These are phyloP conservation scores for Octomys mimax DNA, from an alignment of 2,797 vertebrate species.

Conservation along the genomic window DNA sequence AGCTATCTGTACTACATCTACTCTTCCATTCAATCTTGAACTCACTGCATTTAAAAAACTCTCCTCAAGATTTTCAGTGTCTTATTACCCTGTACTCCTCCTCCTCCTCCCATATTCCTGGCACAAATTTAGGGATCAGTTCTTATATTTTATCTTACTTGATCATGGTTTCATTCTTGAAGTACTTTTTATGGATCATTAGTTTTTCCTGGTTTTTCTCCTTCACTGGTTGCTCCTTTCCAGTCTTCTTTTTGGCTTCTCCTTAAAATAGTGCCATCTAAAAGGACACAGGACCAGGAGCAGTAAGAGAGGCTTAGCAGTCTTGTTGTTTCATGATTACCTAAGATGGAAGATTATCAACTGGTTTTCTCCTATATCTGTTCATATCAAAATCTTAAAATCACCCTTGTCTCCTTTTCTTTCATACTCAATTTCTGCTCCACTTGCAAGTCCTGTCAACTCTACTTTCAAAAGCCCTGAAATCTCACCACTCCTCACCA, in stretches of 20 bases:
- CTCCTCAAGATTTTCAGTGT: not conserved
- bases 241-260: not conserved
- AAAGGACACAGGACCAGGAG: not conserved
- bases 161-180: not conserved
- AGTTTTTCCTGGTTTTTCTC: not conserved
- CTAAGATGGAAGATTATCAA: not conserved
- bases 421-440: not conserved
- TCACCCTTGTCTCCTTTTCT: not conserved
- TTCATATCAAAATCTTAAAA: not conserved
- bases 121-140: not conserved
- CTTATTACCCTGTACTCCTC: not conserved
- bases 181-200: not conserved
- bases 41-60: not conserved
- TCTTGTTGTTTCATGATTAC: not conserved
- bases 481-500: not conserved
- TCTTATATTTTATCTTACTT: not conserved
- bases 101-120: fast-evolving
- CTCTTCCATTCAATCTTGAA: not conserved
- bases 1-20: not conserved
- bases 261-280: not conserved
- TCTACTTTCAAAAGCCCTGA: not conserved
- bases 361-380: not conserved
- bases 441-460: not conserved
- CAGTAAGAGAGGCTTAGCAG: not conserved
- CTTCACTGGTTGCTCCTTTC: not conserved